These are phyloP conservation scores for Eristalinus aeneus DNA, from an alignment of 2,888 invertebrate species.

Conservation along the genomic window DNA sequence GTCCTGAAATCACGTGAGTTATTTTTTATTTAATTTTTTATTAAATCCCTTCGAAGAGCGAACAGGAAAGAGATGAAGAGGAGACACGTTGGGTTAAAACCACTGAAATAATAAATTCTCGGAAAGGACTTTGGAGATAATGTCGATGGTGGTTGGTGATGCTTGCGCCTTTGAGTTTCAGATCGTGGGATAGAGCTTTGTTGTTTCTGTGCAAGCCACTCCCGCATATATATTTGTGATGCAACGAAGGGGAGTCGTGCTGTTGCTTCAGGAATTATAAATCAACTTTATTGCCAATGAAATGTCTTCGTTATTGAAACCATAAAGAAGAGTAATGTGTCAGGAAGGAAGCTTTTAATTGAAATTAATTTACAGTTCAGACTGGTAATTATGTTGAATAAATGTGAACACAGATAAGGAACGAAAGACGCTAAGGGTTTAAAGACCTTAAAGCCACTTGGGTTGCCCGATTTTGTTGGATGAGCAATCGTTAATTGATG, in stretches of 20 bases:
- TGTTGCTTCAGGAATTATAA: slow-evolving; percentile 28
- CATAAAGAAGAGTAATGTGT: slow-evolving; percentile 60
- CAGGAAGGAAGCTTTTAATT: slow-evolving; percentile 46
- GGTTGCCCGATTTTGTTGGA: background rate
- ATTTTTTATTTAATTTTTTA: background rate
- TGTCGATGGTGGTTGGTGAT: background rate
- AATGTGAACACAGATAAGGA: slow-evolving; percentile 7
- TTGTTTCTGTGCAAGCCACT: background rate
- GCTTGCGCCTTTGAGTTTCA: background rate
- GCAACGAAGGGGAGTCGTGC: background rate
- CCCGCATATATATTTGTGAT: background rate
- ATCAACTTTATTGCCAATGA: slow-evolving; percentile 64
- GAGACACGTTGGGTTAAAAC: background rate
- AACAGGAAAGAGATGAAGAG: background rate
- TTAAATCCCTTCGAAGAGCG: background rate
- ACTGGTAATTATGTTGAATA: slow-evolving; percentile 32
- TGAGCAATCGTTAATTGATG: no score
- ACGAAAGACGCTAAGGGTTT: background rate
- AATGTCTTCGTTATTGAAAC: slow-evolving; percentile 64
- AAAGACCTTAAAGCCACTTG: background rate
- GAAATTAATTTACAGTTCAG: slow-evolving; percentile 53
- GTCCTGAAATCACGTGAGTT: slow-evolving; percentile 8
- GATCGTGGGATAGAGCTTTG: background rate
- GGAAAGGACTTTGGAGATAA: background rate
- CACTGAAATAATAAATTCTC: background rate